phyloP scores from a whole-genome alignment of 2,113 vertebrate species.

The Piaya cayana region DNA sequence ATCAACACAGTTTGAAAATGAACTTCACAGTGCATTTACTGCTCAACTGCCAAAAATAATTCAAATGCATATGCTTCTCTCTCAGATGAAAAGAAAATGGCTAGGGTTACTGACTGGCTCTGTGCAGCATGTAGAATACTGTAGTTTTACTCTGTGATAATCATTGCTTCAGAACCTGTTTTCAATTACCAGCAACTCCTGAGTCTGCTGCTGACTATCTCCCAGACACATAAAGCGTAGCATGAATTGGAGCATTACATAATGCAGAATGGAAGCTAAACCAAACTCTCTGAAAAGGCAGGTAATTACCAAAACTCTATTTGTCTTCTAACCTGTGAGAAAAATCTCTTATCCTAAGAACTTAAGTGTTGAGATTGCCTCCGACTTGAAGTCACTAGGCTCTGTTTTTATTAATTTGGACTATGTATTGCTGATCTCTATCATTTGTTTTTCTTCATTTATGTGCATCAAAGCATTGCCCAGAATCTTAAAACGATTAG shows the following conservation, averaged over 20 bases:
- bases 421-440: constrained; percentile 31
- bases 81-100: constrained; percentile 35
- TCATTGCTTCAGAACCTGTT: constrained; percentile 58
- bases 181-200: constrained; percentile 54
- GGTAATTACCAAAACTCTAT: background rate
- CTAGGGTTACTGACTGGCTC: constrained; percentile 42
- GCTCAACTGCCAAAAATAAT: background rate
- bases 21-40: constrained; percentile 16
- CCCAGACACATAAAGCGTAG: background rate
- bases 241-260: background rate
- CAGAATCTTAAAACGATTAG: constrained; percentile 4
- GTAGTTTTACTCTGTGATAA: constrained; percentile 37
- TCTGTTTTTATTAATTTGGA: constrained; percentile 33
- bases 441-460: constrained; percentile 63
- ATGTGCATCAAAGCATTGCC: constrained; percentile 46
- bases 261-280: constrained; percentile 31
- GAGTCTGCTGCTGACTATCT: background rate
- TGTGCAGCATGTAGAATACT: constrained; percentile 11
- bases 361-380: background rate
- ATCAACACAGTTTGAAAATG: constrained; percentile 36
- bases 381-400: constrained; percentile 24
- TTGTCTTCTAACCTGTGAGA: background rate
- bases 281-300: background rate
- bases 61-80: background rate
- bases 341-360: background rate